Base-by-base conservation (phyloP, 2,797 vertebrate species). In the Rhynchonycteris naso region DNA sequence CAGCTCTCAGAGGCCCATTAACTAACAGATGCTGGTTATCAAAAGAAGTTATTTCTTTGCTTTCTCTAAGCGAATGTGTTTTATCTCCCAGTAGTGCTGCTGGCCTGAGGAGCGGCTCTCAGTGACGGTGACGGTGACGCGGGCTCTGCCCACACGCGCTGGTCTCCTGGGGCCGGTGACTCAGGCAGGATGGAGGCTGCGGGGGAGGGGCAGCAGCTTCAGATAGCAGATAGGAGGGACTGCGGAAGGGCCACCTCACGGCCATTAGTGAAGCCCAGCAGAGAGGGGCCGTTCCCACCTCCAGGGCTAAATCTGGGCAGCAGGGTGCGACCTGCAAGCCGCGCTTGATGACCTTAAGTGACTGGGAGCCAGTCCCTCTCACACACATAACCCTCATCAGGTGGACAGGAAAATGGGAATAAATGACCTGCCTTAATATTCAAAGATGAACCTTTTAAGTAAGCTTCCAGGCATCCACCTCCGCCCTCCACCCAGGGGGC, bases 21-120 rank as follows among this genome's bases (percentile, higher is more conserved):
- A 75, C 96, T 79, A 95, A 90, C 96, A 96, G 92, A 96, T 88
- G 95, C 96, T 95, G 92, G 76, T 93, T 96, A 96, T 93, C 93
- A 79, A 86, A 90, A 96, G 92, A 95, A 95, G 89, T 74, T 83
- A 79, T 93, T 95, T 92, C 95, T 95, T 69, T 66, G 93, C 93
- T 95, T 88, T 88, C 47, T 63, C 65, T 69, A 81, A 90, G 96
- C 5, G 15, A 80, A 43, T 50, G 68, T 88, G 81, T 93, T 93
- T 85, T 43, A 88, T 88, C 88, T 94, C 93, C 87, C 84, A 54
- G 71, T 2, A 50, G 89, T 61, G 84, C 82, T 4, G 2, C 89
- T 0, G 66, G 38, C 71, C 95, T 2, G 63, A 88, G 80, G 68
- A 21, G 35, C 7, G 2, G 71, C 66, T n/a, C 5, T 0, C 7